Conservation (phyloP, 2,888 invertebrate genomes). For the Aricia artaxerxes region DNA sequence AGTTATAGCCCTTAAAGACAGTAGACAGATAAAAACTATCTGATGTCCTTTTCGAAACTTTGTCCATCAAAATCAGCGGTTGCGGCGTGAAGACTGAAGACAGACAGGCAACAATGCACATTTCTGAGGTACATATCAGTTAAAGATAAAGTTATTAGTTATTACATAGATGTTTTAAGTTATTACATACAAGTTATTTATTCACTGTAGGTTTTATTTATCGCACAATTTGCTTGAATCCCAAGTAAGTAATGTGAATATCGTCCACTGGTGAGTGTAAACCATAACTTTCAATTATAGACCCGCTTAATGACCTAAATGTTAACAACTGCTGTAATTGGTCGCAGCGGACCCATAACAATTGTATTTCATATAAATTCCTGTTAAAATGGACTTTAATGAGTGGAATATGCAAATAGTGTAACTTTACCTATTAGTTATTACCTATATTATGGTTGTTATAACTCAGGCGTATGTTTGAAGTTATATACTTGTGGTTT, state of each 20-base stretch:
- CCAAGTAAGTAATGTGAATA: background rate
- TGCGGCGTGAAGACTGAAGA: no score
- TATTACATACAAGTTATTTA: no score
- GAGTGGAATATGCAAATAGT: background rate
- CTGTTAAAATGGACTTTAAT: background rate
- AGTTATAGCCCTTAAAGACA: background rate
- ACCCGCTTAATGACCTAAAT: background rate
- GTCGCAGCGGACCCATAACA: background rate
- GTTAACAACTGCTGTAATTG: background rate
- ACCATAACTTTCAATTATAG: slow-evolving; percentile 7
- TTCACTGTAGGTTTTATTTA: background rate
- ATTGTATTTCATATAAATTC: background rate
- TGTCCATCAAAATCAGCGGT: no score
- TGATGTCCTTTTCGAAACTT: no score
- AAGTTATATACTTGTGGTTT: background rate
- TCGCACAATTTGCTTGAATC: background rate
- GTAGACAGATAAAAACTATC: no score
- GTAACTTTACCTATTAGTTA: background rate
- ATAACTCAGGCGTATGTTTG: background rate
- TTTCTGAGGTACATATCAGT: no score
- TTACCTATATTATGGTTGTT: no score
- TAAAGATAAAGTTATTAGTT: no score
- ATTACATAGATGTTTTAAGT: no score
- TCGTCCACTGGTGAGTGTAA: background rate
- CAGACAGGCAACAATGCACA: no score